phyloP scores from a whole-genome alignment of 2,797 vertebrate genomes.

The Microctenopoma stevenorrisi region DNA sequence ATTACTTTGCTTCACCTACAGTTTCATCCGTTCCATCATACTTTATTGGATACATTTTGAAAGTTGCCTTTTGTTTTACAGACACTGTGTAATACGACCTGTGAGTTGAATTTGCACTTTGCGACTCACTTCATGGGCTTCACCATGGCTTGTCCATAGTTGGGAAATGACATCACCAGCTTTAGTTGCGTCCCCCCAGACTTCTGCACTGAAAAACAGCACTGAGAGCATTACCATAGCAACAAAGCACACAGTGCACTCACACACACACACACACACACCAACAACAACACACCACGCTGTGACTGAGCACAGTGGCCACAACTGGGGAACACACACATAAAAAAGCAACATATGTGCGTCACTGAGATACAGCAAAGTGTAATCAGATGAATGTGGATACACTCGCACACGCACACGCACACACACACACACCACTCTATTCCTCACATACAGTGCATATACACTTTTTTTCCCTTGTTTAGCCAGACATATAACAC shows the following conservation, averaged over 20 bases:
- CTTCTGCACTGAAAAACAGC: conserved; percentile 85
- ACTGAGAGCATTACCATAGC: conserved; percentile 53
- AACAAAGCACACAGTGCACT: conserved; percentile 36
- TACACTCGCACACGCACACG: neutral
- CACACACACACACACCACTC: neutral
- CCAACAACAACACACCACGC: neutral
- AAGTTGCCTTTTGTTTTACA: neutral
- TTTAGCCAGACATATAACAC: neutral
- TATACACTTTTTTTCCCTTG: neutral
- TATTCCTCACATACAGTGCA: neutral
- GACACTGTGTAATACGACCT: neutral
- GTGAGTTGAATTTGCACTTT: neutral
- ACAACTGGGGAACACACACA: conserved; percentile 3
- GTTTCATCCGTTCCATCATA: neutral
- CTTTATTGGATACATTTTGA: neutral
- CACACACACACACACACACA: conserved; percentile 6
- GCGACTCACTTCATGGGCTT: conserved; percentile 88
- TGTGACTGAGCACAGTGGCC: conserved; percentile 18
- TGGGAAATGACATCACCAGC: conserved; percentile 85
- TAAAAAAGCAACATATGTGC: conserved; percentile 7
- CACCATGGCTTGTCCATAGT: conserved; percentile 87
- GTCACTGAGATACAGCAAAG: conserved; percentile 15
- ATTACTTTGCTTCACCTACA: neutral
- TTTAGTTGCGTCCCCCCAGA: conserved; percentile 87
- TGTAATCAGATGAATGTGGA: neutral